Evolutionary conservation across 2,797 vertebrate genomes (phyloP), one percentile per base, ranked within the genome.

Genomic region (Melanotaenia boesemani): DNA sequence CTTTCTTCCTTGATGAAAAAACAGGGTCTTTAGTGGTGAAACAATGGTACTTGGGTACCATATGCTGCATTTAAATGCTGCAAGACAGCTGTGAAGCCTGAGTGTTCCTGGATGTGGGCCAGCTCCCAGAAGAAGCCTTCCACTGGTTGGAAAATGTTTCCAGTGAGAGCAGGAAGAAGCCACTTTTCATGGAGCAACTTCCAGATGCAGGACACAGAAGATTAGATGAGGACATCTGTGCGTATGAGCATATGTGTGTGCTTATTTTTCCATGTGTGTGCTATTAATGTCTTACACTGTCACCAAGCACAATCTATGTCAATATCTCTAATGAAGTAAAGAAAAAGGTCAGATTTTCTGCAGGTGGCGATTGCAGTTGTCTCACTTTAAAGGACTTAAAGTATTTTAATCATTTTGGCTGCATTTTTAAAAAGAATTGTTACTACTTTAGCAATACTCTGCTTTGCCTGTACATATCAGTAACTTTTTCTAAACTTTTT

Each of bases 41-140:
- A 95, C 93, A 94, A 94, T 93, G 91, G 92, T 93, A 92, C 93
- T 95, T 92, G 87, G 87, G 91, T 74, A 91, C 92, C 94, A 95
- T 95, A 95, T 96, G 95, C 89, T 91, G 91, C 90, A 76, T 92
- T 94, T 94, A 95, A 94, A 94, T 66, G 83, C 91, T 92, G 92
- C 78, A 82, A 94, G 93, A 95, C 94, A 95, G 95, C 94, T 95
- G 94, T 88, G 91, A 90, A 87, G 93, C 86, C 89, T 89, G 91
- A 94, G 94, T 88, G 91, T 86, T 94, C 89, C 92, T 95, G 94
- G 94, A 95, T 84, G 76, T 74, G 83, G 80, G 94, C 95, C 95
- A 95, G 91, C 85, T 92, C 92, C 93, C 91, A 92, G 92, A 93
- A 94, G 92, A 93, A 94, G 91, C 83, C 84, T 88, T 92, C 83